phyloP scores from a whole-genome alignment of 2,797 vertebrate species.

The Glossophaga mutica region DNA sequence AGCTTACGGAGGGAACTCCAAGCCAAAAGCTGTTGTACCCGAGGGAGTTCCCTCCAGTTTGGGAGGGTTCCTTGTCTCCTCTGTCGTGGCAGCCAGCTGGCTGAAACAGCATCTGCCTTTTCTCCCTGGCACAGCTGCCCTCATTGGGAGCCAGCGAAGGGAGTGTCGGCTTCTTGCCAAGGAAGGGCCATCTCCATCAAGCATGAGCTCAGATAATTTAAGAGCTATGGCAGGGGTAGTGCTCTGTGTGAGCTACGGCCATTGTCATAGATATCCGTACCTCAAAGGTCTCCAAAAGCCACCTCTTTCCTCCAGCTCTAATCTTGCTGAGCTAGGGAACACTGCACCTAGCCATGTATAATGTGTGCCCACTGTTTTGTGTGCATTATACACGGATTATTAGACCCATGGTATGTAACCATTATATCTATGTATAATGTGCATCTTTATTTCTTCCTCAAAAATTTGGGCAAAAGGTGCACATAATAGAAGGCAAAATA shows the following conservation, averaged over 20 bases:
- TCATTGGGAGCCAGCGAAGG: background rate
- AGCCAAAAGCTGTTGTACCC: too few species aligned
- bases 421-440: too few species aligned
- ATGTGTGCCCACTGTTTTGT: too few species aligned
- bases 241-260: background rate
- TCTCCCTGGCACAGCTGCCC: background rate
- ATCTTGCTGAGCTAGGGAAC: background rate
- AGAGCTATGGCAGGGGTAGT: background rate
- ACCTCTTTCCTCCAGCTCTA: background rate
- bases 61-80: background rate
- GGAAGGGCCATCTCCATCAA: background rate
- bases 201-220: background rate
- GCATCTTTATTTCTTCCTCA: too few species aligned
- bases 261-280: background rate
- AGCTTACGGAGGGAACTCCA: background rate
- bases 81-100: background rate
- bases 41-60: background rate
- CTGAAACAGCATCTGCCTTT: background rate
- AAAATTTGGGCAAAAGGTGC: too few species aligned
- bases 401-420: too few species aligned
- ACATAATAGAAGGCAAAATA: too few species aligned
- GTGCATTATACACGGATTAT: too few species aligned
- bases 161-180: background rate
- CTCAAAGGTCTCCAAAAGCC: background rate
- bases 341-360: too few species aligned